phyloP scores from a whole-genome alignment of 2,113 vertebrate species.

The Pristiophorus japonicus region DNA sequence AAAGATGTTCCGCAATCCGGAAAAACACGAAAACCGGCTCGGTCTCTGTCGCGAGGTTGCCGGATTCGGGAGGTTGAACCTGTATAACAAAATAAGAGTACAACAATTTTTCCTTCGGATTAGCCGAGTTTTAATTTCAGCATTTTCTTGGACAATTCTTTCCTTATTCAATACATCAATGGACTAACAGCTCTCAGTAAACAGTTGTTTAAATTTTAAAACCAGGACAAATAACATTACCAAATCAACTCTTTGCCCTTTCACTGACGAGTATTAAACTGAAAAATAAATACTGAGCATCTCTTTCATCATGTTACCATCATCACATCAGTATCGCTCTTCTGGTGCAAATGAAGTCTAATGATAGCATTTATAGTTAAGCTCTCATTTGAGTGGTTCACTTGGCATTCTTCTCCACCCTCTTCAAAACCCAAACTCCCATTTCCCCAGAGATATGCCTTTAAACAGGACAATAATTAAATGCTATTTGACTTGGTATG shows the following conservation, averaged over 20 bases:
- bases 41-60: no score
- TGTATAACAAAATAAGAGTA: neutral
- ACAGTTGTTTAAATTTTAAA: neutral
- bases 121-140: neutral
- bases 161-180: neutral
- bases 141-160: neutral
- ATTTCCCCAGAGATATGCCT: neutral
- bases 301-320: neutral
- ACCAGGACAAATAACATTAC: neutral
- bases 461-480: neutral
- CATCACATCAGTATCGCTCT: neutral
- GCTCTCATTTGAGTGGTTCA: neutral
- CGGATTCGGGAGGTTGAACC: no score
- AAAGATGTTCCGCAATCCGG: no score
- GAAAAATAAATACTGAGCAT: neutral
- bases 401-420: neutral
- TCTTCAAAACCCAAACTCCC: neutral
- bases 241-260: neutral
- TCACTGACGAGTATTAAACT: neutral
- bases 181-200: neutral
- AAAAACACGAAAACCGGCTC: no score
- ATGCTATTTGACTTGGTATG: neutral
- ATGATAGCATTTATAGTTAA: neutral
- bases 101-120: neutral
- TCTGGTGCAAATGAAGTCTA: neutral